A percentile compares a stretch with the other conserved stretches of the same genome.
phyloP scores from a whole-genome alignment of 2,113 vertebrate genomes.

The Tyto alba region DNA sequence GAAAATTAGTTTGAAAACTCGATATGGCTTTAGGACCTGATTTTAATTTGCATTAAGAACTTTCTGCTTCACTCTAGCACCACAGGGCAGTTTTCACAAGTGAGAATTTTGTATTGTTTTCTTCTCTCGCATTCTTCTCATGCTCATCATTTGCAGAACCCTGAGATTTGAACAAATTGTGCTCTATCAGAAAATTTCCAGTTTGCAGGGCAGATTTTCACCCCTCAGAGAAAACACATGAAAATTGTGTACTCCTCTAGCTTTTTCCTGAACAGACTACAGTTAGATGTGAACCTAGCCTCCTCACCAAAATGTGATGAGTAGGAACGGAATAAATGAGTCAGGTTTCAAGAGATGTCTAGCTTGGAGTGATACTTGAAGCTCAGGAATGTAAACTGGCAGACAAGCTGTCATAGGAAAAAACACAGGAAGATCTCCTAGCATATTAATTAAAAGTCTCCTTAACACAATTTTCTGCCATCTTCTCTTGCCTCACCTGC shows the following conservation, averaged over 20 bases:
- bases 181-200: neutral
- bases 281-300: neutral
- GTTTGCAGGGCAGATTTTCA: neutral
- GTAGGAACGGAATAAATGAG: conserved; percentile 19
- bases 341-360: conserved; percentile 27
- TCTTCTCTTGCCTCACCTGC: neutral
- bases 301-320: conserved; percentile 3
- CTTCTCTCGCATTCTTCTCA: neutral
- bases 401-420: conserved; percentile 25
- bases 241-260: neutral
- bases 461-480: neutral
- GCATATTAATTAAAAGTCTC: neutral
- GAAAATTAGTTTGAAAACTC: neutral
- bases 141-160: neutral
- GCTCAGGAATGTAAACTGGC: conserved; percentile 22
- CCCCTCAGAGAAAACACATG: neutral
- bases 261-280: neutral
- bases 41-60: neutral
- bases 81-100: neutral
- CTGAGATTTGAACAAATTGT: neutral
- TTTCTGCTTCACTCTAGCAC: neutral
- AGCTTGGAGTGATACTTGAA: conserved; percentile 4
- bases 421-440: neutral
- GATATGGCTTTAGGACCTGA: neutral
- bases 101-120: neutral